Base-by-base conservation (phyloP, 2,113 vertebrate species). In the Pteropus alecto region DNA sequence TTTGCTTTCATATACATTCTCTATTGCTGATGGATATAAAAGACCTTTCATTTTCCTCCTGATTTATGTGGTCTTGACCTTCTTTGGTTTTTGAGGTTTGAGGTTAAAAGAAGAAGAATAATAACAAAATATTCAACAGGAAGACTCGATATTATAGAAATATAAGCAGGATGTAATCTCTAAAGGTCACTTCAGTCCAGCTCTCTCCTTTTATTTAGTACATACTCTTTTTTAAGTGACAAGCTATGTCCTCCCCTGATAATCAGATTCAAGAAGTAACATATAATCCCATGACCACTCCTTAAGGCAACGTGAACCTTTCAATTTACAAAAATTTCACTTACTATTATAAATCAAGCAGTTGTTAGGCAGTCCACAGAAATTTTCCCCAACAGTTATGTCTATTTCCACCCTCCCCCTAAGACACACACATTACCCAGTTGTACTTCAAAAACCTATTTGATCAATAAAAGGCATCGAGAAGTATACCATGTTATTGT, bases 11-110 rank as follows among this genome's bases (percentile, higher is more conserved):
- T 46, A n/a, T 61, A n/a, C 8, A 43, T 61, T 82, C n/a, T 54
- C 18, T 87, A 77, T 90, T 95, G 65, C 43, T 61, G 33, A 74
- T 61, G 14, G n/a, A 54, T 43, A 77, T 15, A 48, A 77, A 46
- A 83, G 74, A 60, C 14, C 61, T 87, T 95, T 96, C 46, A 54
- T 91, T 91, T 95, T 74, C n/a, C 56, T 88, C 65, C 13, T 63
- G 24, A 67, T 61, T 67, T 70, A 26, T 51, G 11, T 10, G 12
- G 33, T 79, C 35, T 56, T 94, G 51, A 56, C 24, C 24, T 94
- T 92, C 35, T 87, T 95, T 67, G 60, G 24, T 84, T 87, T 73
- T 68, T 88, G 81, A 93, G 33, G 24, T 61, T 91, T 89, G 30
- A 95, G 35, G 18, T 84, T 74, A 85, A 87, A 88, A 94, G 61